These are phyloP conservation scores for Allygus modestus DNA, from an alignment of 2,888 invertebrate species.

Conservation along the genomic window DNA sequence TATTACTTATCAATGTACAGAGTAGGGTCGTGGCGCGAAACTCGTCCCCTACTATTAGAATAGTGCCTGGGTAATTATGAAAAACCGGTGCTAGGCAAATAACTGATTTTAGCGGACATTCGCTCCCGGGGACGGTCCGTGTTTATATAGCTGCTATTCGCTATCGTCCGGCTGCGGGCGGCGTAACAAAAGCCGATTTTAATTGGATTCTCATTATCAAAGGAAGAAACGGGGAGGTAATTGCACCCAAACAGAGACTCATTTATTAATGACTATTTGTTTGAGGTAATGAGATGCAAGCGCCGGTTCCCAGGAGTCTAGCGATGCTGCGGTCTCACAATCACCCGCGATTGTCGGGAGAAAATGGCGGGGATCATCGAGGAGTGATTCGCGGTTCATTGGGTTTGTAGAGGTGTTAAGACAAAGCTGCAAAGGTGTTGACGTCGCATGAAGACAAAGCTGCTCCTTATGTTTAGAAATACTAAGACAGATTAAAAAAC, in stretches of 20 bases:
- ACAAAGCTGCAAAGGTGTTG: no score
- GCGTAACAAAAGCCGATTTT: conserved; percentile 54
- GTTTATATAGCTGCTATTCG: conserved; percentile 28
- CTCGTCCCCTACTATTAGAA: conserved; percentile 25
- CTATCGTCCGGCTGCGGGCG: conserved; percentile 49
- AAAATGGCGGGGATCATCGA: background rate
- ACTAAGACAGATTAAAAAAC: no score
- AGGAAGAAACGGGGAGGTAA: conserved; percentile 40
- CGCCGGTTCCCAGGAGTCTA: conserved; percentile 12
- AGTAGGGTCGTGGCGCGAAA: background rate
- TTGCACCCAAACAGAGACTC: conserved; percentile 49
- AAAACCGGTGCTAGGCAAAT: conserved; percentile 21
- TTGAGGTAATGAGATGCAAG: conserved; percentile 45
- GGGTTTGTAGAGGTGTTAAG: no score
- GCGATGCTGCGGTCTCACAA: background rate
- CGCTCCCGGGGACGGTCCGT: conserved; percentile 28
- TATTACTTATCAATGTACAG: background rate
- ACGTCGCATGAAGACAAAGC: no score
- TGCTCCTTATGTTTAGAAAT: no score
- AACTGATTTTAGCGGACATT: conserved; percentile 40
- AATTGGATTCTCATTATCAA: conserved; percentile 58
- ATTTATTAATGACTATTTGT: conserved; percentile 58
- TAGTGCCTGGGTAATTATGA: conserved; percentile 19
- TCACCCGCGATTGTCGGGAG: background rate
- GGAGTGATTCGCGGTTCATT: no score